These are phyloP conservation scores for Sparus aurata DNA, from an alignment of 2,797 vertebrate genomes.

Conservation along the genomic window DNA sequence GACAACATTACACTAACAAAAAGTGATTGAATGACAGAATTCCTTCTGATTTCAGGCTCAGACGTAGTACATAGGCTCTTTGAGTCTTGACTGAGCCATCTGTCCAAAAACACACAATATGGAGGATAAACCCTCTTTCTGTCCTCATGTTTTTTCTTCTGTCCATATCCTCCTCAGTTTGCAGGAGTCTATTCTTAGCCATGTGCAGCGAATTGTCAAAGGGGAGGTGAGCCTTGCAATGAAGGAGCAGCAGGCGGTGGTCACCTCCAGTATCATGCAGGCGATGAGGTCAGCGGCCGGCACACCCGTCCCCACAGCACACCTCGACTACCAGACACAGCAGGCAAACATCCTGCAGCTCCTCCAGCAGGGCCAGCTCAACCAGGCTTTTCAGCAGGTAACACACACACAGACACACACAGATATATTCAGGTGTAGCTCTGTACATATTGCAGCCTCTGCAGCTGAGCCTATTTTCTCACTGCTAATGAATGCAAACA, in stretches of 20 bases:
- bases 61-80: neutral
- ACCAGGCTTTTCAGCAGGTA: constrained; percentile 99
- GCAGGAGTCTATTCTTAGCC: constrained; percentile 95
- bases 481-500: constrained; percentile 27
- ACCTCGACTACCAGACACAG: constrained; percentile 96
- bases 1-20: neutral
- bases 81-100: neutral
- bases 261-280: constrained; percentile 98
- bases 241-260: constrained; percentile 97
- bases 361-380: constrained; percentile 97
- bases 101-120: neutral
- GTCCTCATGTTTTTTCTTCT: constrained; percentile 10
- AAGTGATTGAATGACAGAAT: neutral
- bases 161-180: constrained; percentile 82
- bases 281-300: constrained; percentile 97
- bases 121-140: constrained; percentile 2
- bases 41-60: neutral
- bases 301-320: constrained; percentile 93
- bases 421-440: neutral
- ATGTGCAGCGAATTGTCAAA: constrained; percentile 97
- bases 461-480: constrained; percentile 1
- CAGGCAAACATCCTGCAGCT: constrained; percentile 95
- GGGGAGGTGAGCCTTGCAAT: constrained; percentile 96
- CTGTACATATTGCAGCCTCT: neutral
- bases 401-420: neutral